These are phyloP conservation scores for Emmelina monodactyla DNA, from an alignment of 2,888 invertebrate genomes.

Conservation along the genomic window DNA sequence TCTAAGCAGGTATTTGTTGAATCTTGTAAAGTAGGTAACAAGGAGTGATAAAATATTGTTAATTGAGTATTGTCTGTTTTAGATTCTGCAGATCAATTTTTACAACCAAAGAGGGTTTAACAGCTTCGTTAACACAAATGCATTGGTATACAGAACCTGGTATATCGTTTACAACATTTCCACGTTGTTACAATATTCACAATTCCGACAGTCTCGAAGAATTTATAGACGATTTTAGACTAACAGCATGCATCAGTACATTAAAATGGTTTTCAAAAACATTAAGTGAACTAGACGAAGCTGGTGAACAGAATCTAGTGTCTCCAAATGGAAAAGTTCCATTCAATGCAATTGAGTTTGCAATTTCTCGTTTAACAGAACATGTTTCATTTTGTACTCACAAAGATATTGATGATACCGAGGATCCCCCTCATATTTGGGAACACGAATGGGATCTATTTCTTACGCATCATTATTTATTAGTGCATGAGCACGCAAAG, in stretches of 20 bases:
- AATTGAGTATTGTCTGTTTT: too few relatives aligned
- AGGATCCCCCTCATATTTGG: conserved; percentile 71
- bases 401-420: conserved; percentile 79
- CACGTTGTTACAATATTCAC: conserved; percentile 85
- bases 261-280: conserved; percentile 82
- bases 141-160: conserved; percentile 88
- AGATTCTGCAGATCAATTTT: conserved; percentile 88
- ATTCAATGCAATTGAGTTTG: conserved; percentile 79
- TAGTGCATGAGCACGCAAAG: conserved; percentile 71
- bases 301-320: conserved; percentile 65
- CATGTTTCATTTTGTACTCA: conserved; percentile 78
- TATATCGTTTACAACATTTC: conserved; percentile 81
- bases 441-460: conserved; percentile 93
- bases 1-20: conserved; percentile 53
- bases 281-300: conserved; percentile 59
- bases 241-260: conserved; percentile 86
- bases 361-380: conserved; percentile 79
- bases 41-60: too few relatives aligned
- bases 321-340: conserved; percentile 74
- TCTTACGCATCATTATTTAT: conserved; percentile 70
- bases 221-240: conserved; percentile 87
- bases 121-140: conserved; percentile 79
- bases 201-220: conserved; percentile 82
- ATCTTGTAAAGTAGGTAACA: not conserved
- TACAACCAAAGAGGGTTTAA: conserved; percentile 91